Base-by-base conservation (phyloP, 2,797 vertebrate genomes). In the Agapornis canus region DNA sequence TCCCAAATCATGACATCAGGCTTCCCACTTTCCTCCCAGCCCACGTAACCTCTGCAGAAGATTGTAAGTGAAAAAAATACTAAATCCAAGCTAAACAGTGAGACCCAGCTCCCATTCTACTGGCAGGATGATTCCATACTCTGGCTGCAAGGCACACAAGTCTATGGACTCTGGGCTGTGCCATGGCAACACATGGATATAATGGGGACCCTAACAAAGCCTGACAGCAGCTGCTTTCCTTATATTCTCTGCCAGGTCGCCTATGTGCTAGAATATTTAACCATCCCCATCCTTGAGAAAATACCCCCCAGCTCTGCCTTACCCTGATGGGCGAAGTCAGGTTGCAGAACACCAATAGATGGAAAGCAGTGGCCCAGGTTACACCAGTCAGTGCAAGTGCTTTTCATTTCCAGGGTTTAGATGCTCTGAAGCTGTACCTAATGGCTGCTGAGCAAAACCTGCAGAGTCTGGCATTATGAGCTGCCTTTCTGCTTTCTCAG, bases 101-200 rank as follows among this genome's bases (percentile, higher is more conserved):
- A 91, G 63, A 56, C 16, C 11, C 51, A 80, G 22, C 25, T 88
- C 61, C 20, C 3, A 0, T 57, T 48, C 31, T 49, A 11, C 63
- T 4, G 20, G 27, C 77, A 18, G 2, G 43, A 88, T 0, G 1
- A 84, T 86, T 48, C 32, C 57, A 39, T 37, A 13, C 29, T 75
- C 54, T 85, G 90, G 61, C 82, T 87, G 57, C 63, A 75, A 71
- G 71, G 23, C 71, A 85, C 4, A 3, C 76, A 64, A 68, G 68
- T 52, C 83, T 20, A 12, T 2, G 13, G 60, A 25, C 72, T 92
- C 48, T 4, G 2, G 70, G 23, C 37, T 76, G 70, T 92, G 97
- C 93, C 95, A 96, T 91, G 72, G 77, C 84, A 76, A 86, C 95
- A 83, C 95, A 87, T 4, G 65, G 94, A 56, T 92, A 83, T 90